Evolutionary conservation across 2,888 invertebrate genomes (phyloP).

Genomic region (Nasonia oneida): DNA sequence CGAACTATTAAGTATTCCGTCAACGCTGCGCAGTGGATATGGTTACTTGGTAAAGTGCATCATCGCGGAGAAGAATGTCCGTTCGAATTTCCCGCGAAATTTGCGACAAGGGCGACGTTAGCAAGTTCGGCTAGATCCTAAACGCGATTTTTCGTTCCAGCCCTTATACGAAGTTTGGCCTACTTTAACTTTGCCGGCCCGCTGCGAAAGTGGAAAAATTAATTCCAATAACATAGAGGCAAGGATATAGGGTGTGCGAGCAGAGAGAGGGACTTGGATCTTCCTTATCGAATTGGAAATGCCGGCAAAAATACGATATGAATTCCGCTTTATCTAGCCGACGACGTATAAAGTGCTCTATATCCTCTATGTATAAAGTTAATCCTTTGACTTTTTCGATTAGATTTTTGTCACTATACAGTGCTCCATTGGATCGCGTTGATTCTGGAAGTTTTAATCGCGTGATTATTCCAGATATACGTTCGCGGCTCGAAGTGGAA

Average conservation of each 20-base stretch:
- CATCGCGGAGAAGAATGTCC: not conserved
- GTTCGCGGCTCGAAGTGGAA: not conserved
- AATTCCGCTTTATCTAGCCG: not conserved
- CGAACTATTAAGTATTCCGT: no score
- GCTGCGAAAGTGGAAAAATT: constrained; percentile 25
- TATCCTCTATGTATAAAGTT: not conserved
- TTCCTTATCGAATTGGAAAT: constrained; percentile 3
- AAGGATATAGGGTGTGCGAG: not conserved
- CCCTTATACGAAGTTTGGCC: constrained; percentile 38
- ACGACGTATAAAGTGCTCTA: not conserved
- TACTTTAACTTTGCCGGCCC: not conserved
- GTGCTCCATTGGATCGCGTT: not conserved
- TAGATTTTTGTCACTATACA: not conserved
- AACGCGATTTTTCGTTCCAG: constrained; percentile 20
- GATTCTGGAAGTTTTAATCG: not conserved
- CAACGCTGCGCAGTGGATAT: no score
- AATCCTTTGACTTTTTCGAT: not conserved
- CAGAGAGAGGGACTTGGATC: not conserved
- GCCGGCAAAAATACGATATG: not conserved
- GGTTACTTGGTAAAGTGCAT: not conserved
- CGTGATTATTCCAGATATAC: not conserved
- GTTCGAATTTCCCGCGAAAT: constrained; percentile 24
- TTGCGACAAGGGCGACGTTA: not conserved
- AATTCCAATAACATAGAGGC: constrained; percentile 15
- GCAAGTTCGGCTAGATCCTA: not conserved